Percentiles rank a stretch among this genome's conserved stretches.
These are phyloP conservation scores for Pandemis corylana DNA, from an alignment of 2,888 invertebrate genomes.

Conservation along the genomic window DNA sequence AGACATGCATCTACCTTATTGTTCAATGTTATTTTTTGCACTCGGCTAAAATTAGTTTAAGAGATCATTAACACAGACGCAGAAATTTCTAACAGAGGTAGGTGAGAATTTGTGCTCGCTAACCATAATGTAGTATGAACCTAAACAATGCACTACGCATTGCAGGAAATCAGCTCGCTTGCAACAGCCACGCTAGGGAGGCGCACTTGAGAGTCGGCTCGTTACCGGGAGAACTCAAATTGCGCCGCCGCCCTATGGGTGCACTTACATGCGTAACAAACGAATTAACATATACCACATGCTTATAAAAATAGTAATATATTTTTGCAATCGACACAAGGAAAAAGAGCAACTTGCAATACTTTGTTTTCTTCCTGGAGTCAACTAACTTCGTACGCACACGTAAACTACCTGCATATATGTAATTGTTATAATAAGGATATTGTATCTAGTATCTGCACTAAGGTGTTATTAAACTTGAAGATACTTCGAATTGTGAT, in stretches of 20 bases:
- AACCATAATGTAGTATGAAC: slow-evolving; percentile 52
- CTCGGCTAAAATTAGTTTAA: neutral
- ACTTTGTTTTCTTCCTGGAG: slow-evolving; percentile 24
- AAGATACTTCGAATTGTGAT: neutral
- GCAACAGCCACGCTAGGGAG: slow-evolving; percentile 60
- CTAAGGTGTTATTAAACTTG: neutral
- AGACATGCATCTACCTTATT: neutral
- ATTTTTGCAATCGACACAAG: slow-evolving; percentile 23
- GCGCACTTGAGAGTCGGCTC: slow-evolving; percentile 74
- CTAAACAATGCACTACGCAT: slow-evolving; percentile 72
- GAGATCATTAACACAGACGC: neutral
- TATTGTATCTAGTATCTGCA: slow-evolving; percentile 1
- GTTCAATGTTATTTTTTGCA: neutral
- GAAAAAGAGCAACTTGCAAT: slow-evolving; percentile 18
- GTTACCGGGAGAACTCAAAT: slow-evolving; percentile 78
- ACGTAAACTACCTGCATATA: slow-evolving; percentile 23
- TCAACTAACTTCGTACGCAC: slow-evolving; percentile 24
- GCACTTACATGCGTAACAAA: slow-evolving; percentile 68
- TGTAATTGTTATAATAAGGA: neutral
- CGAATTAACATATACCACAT: slow-evolving; percentile 55
- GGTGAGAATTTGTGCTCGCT: slow-evolving; percentile 20
- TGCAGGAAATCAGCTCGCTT: slow-evolving; percentile 73
- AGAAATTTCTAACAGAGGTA: slow-evolving; percentile 16
- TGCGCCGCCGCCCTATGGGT: slow-evolving; percentile 65
- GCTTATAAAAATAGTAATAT: slow-evolving; percentile 38